Conservation (phyloP, 2,797 vertebrate species). For the Hemibagrus guttatus region DNA sequence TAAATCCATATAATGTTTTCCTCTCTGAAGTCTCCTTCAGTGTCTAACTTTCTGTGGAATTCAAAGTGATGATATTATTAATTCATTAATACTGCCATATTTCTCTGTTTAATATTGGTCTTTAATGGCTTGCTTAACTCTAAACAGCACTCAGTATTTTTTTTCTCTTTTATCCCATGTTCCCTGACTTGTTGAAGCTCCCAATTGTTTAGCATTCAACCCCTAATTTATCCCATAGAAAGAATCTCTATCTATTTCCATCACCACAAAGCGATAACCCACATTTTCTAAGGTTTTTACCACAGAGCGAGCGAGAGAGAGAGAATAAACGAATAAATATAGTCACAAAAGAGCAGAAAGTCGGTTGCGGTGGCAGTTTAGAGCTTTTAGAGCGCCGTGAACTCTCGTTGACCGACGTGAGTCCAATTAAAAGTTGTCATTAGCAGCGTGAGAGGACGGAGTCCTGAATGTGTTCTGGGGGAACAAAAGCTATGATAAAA, state of each 20-base stretch:
- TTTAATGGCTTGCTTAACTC: neutral
- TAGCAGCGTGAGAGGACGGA: neutral
- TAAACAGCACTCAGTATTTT: neutral
- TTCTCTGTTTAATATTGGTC: neutral
- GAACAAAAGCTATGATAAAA: neutral
- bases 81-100: neutral
- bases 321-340: slow-evolving; percentile 18
- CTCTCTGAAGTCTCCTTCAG: neutral
- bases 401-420: neutral
- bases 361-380: slow-evolving; percentile 13
- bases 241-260: neutral
- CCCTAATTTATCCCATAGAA: neutral
- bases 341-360: neutral
- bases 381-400: slow-evolving; percentile 12
- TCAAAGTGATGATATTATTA: neutral
- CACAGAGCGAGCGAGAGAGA: no score
- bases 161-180: neutral
- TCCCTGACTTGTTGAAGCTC: neutral
- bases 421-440: slow-evolving; percentile 32
- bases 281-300: slow-evolving; percentile 2
- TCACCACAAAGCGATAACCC: neutral
- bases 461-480: neutral
- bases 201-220: neutral
- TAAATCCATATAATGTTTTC: neutral
- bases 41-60: neutral